phyloP scores from a whole-genome alignment of 37 sponge, comb jelly and placozoan genomes.

The Theonella swinhoei region DNA sequence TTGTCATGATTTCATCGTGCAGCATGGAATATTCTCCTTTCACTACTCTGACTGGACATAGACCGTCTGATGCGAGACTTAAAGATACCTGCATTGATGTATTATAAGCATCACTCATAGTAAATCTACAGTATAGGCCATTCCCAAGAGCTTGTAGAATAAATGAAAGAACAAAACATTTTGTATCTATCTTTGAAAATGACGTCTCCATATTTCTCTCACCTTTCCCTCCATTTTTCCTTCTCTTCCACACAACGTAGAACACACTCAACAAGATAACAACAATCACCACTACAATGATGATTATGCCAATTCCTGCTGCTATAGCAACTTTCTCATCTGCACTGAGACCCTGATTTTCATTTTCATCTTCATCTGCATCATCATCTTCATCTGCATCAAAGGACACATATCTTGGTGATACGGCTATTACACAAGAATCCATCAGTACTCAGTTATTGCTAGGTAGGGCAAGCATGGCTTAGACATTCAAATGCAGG shows the following conservation, averaged over 20 bases:
- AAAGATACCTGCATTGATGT: background rate
- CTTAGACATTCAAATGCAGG: too few relatives aligned
- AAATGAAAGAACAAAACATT: too few relatives aligned
- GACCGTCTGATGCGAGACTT: background rate
- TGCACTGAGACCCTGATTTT: background rate
- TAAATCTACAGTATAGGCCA: background rate
- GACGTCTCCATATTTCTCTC: background rate
- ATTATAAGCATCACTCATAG: too few relatives aligned
- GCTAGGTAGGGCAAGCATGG: too few relatives aligned
- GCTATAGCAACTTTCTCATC: background rate
- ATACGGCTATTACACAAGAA: too few relatives aligned
- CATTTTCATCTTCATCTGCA: background rate
- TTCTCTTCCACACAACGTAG: background rate
- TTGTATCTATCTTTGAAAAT: too few relatives aligned
- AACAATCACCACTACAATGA: background rate
- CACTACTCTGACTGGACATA: background rate
- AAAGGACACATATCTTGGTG: too few relatives aligned
- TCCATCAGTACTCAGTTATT: too few relatives aligned
- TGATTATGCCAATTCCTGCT: background rate
- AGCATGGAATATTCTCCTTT: background rate
- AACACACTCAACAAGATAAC: background rate
- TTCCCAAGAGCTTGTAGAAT: too few relatives aligned
- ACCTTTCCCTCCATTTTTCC: background rate
- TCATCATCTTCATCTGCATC: too few relatives aligned
- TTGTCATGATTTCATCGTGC: background rate